A percentile compares a stretch with the other conserved stretches of the same genome.
Conservation (phyloP, 2,888 invertebrate genomes). For the Trachelus troglodyta region DNA sequence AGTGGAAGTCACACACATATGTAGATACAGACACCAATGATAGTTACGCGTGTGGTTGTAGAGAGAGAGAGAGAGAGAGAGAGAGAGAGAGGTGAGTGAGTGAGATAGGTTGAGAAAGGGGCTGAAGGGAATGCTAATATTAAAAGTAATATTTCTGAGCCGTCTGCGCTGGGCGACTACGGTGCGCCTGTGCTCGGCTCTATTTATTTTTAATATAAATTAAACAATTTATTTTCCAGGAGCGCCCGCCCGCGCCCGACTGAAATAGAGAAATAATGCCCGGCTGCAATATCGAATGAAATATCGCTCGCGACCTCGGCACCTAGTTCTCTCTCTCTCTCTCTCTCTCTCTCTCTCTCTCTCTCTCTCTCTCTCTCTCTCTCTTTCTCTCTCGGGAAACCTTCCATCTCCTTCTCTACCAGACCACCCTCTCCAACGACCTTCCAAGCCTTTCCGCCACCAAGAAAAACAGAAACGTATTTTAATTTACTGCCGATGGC, state of each 20-base stretch:
- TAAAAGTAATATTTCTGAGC: constrained; percentile 66
- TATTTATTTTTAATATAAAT: constrained; percentile 68
- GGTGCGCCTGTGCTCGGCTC: constrained; percentile 32
- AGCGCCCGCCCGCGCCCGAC: constrained; percentile 35
- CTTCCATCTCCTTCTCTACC: constrained; percentile 23
- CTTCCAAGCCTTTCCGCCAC: neutral
- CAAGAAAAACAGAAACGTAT: neutral
- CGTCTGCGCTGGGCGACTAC: constrained; percentile 51
- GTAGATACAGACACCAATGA: neutral
- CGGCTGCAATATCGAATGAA: constrained; percentile 65
- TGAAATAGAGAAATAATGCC: constrained; percentile 65
- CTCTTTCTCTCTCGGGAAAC: constrained; percentile 11
- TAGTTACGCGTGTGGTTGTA: neutral
- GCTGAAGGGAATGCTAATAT: constrained; percentile 60
- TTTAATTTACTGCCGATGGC: neutral
- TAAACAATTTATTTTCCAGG: constrained; percentile 70
- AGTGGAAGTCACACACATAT: neutral
- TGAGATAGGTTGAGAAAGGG: constrained; percentile 16
- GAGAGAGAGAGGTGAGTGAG: constrained; percentile 15
- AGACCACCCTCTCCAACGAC: neutral
- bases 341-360: neutral
- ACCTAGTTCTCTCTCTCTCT: constrained; percentile 8
- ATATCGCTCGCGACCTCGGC: constrained; percentile 59
- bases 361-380: neutral
- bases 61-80: neutral